Evolutionary conservation across 1,140 invertebrate genomes (phyloP).

Genomic region (Trichonephila clavata): DNA sequence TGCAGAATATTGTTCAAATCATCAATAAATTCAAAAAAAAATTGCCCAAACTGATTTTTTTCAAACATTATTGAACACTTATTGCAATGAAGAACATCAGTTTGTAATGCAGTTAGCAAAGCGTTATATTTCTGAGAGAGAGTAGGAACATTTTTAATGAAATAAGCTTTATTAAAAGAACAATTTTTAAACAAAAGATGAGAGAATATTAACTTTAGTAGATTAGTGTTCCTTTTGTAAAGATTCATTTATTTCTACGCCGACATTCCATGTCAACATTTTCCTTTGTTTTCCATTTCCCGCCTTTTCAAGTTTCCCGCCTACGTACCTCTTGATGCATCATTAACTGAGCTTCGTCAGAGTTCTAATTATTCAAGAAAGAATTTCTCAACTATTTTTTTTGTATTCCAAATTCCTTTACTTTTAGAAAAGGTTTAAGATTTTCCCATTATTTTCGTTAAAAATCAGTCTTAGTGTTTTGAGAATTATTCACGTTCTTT

Average conservation of each 20-base stretch:
- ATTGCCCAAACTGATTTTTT: no score
- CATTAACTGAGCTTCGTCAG: slow-evolving; percentile 16
- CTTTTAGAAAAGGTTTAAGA: neutral
- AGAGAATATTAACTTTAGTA: neutral
- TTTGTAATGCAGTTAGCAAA: neutral
- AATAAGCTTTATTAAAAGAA: slow-evolving; percentile 25
- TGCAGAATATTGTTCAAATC: no score
- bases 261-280: neutral
- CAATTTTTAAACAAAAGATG: neutral
- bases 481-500: neutral
- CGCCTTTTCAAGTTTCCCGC: slow-evolving; percentile 7
- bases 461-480: neutral
- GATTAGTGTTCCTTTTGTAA: neutral
- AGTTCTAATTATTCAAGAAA: slow-evolving; percentile 7
- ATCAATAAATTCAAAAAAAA: no score
- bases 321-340: slow-evolving; percentile 9
- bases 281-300: neutral
- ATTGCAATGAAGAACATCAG: neutral
- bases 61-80: neutral
- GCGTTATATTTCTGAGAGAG: neutral
- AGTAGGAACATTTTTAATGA: neutral
- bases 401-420: neutral
- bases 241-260: neutral
- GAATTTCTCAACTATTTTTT: neutral
- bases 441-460: neutral